These are phyloP conservation scores for Prosapia bicincta DNA, from an alignment of 2,888 invertebrate species.

Conservation along the genomic window DNA sequence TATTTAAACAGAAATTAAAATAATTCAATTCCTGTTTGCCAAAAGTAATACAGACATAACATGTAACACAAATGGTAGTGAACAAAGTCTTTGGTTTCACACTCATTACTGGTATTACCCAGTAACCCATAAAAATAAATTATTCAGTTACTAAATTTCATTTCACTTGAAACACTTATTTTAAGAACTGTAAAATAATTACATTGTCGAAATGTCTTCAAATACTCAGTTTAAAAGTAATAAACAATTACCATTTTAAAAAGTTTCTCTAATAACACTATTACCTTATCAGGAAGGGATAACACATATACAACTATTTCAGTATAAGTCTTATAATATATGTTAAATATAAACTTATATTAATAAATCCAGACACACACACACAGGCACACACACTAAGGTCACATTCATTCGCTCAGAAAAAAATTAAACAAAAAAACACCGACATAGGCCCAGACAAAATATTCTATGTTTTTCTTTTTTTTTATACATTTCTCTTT, in stretches of 20 bases:
- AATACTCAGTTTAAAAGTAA: background rate
- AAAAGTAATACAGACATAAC: background rate
- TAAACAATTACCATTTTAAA: background rate
- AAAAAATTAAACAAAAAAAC: background rate
- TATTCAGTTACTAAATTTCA: background rate
- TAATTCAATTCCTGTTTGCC: background rate
- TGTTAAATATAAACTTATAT: constrained; percentile 22
- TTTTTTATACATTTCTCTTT: constrained; percentile 28
- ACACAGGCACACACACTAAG: constrained; percentile 6
- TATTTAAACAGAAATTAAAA: too few relatives aligned
- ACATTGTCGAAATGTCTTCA: background rate
- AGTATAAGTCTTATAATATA: constrained; percentile 25
- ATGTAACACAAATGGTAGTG: too few relatives aligned
- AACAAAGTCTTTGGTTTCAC: too few relatives aligned
- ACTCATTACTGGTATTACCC: too few relatives aligned
- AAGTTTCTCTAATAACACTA: constrained; percentile 6
- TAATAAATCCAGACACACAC: constrained; percentile 22
- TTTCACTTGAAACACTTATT: too few relatives aligned
- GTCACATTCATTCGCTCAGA: constrained; percentile 10
- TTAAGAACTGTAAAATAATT: background rate
- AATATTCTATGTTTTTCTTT: constrained; percentile 23
- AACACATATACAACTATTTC: constrained; percentile 23
- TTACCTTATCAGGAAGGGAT: constrained; percentile 16
- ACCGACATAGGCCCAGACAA: constrained; percentile 25
- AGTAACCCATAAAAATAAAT: too few relatives aligned